Conservation (phyloP, 2,113 vertebrate genomes). For the Etia nguti region DNA sequence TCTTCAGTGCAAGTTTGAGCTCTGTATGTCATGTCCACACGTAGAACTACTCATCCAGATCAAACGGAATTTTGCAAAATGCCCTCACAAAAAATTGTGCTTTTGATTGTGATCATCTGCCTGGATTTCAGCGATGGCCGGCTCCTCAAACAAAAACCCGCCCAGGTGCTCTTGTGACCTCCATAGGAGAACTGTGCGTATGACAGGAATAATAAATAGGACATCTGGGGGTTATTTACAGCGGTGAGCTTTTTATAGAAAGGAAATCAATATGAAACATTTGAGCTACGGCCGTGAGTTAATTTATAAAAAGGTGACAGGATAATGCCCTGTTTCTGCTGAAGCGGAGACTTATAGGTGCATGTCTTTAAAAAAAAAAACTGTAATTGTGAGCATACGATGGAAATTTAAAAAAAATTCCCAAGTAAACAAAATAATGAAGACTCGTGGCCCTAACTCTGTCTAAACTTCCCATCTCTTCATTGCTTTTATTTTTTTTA, state of each 20-base stretch:
- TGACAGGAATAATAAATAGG: slow-evolving; percentile 60
- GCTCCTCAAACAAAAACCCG: background rate
- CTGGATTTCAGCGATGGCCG: background rate
- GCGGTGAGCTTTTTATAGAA: slow-evolving; percentile 30
- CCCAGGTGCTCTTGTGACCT: background rate
- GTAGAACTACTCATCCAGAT: background rate
- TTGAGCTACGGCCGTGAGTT: slow-evolving; percentile 24
- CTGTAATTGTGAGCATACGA: background rate
- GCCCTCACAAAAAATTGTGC: slow-evolving; percentile 27
- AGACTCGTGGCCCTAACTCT: background rate
- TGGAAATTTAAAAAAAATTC: background rate
- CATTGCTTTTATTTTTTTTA: slow-evolving; percentile 27
- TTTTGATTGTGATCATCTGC: background rate
- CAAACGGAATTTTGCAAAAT: background rate
- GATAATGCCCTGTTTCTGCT: slow-evolving; percentile 36
- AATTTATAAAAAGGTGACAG: background rate
- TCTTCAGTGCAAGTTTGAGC: slow-evolving; percentile 37
- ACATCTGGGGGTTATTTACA: slow-evolving; percentile 49
- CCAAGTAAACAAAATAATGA: background rate
- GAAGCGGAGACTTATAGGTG: background rate
- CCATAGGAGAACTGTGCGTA: slow-evolving; percentile 33
- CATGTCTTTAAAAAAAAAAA: background rate
- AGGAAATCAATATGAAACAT: slow-evolving; percentile 1
- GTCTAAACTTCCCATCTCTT: background rate
- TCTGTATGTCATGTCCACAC: background rate